Conservation (phyloP, 2,113 vertebrate species). For the Climacteris rufus region DNA sequence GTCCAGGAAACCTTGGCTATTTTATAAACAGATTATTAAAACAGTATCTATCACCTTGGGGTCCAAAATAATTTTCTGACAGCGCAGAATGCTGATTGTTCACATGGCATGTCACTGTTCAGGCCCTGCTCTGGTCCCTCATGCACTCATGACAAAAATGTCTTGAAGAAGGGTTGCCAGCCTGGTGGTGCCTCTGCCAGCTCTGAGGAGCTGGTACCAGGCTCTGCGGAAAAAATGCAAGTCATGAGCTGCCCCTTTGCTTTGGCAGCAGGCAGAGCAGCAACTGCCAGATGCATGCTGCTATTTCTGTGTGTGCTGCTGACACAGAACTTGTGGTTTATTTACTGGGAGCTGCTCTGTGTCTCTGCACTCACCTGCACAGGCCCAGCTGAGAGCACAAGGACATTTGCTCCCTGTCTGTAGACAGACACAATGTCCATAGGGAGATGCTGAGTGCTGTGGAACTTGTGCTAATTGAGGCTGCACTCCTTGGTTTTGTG, state of each 20-base stretch:
- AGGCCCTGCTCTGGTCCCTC: not conserved
- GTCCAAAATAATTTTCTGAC: not conserved
- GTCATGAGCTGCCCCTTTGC: not conserved
- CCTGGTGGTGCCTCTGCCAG: not conserved
- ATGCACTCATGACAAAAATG: not conserved
- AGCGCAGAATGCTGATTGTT: not conserved
- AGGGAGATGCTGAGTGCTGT: not conserved
- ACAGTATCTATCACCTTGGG: not conserved
- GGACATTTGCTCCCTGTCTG: not conserved
- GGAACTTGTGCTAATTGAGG: not conserved
- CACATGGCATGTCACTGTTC: rapidly evolving
- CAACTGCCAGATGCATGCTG: not conserved
- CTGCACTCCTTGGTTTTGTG: not conserved
- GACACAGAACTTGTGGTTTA: slow-evolving; percentile 8
- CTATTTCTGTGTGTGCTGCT: slow-evolving; percentile 41
- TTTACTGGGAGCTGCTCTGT: not conserved
- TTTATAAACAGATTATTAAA: not conserved
- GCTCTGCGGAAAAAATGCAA: not conserved
- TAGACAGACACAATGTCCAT: rapidly evolving
- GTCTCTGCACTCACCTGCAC: not conserved
- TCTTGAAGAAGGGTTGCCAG: not conserved
- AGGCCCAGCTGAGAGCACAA: not conserved
- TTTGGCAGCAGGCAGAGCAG: not conserved
- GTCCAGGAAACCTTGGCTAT: not conserved
- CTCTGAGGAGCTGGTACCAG: not conserved